Evolutionary conservation across 2,888 invertebrate species (phyloP).

Genomic region (Adelphocoris suturalis): DNA sequence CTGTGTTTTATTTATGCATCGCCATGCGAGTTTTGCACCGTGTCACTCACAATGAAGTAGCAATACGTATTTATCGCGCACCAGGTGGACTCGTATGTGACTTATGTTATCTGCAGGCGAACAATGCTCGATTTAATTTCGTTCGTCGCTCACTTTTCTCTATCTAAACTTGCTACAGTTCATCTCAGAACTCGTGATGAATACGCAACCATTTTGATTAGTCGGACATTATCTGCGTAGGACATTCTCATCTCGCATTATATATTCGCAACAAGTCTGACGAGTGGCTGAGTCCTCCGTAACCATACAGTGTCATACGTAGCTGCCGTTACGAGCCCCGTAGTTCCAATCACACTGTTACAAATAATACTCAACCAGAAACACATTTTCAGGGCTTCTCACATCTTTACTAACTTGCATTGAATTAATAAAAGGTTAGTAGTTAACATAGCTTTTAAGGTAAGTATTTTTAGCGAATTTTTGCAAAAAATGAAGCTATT

Average conservation of each 20-base stretch:
- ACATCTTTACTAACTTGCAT: too few relatives aligned
- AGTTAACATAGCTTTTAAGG: too few relatives aligned
- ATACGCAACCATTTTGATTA: slow-evolving; percentile 15
- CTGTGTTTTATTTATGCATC: too few relatives aligned
- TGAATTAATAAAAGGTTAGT: too few relatives aligned
- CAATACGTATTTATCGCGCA: neutral
- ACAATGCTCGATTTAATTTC: neutral
- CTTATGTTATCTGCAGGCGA: neutral
- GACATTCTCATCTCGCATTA: neutral
- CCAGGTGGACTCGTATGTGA: neutral
- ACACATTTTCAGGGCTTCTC: too few relatives aligned
- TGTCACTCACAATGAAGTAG: too few relatives aligned
- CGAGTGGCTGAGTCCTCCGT: neutral
- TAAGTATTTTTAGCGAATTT: too few relatives aligned
- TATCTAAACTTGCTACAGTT: neutral
- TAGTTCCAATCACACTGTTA: too few relatives aligned
- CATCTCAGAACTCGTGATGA: slow-evolving; percentile 11
- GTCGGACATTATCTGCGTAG: neutral
- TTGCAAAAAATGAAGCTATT: too few relatives aligned
- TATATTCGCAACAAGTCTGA: neutral
- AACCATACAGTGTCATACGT: neutral
- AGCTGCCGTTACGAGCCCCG: neutral
- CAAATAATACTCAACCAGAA: too few relatives aligned
- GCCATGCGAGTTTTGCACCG: too few relatives aligned
- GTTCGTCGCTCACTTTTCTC: slow-evolving; percentile 11